Evolutionary conservation across 1,140 invertebrate species (phyloP), one percentile per base, ranked within the genome.

Genomic region (Apis florea): DNA sequence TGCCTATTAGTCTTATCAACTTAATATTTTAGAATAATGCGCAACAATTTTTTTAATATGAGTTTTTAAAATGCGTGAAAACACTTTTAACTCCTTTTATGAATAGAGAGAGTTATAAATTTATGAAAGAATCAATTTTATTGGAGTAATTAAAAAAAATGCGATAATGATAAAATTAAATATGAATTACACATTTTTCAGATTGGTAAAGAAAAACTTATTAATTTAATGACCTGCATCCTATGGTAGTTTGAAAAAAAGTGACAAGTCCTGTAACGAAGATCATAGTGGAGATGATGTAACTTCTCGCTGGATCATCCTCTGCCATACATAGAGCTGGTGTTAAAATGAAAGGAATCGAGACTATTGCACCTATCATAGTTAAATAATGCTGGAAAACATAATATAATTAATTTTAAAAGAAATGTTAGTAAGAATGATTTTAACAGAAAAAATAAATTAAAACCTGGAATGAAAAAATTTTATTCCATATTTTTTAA

Each of bases 231-330:
- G 63, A 96, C 96, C 96, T 97, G 95, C 96, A 96, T 13, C 98
- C 98, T 92, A 98, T 95, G 0, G 96, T 97, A 10, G 95, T 94
- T 91, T 98, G 97, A 3, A 98, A 82, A 83, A 97, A 95, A 0
- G 98, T 98, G 4, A 97, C 95, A 0, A 98, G 91, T 19, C 97
- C 97, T 47, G 97, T 97, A 9, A 98, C 96, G 89, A 98, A 97
- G 75, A 98, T 97, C 95, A 98, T 97, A 0, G 97, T 98, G 0
- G 96, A 97, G 79, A 98, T 97, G 40, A 98, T 96, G 88, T 97
- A 95, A 82, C 95, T 96, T 66, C 96, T 94, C n/a, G 96, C 95
- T 0, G 97, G 96, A 92, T 97, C 96, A 61, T 96, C 95, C 79
- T 97, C 96, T 2, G 94, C 94, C 95, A 98, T 97, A 91, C 97